Base-by-base conservation (phyloP, 2,888 invertebrate genomes). In the Dicyrtoma fusca region DNA sequence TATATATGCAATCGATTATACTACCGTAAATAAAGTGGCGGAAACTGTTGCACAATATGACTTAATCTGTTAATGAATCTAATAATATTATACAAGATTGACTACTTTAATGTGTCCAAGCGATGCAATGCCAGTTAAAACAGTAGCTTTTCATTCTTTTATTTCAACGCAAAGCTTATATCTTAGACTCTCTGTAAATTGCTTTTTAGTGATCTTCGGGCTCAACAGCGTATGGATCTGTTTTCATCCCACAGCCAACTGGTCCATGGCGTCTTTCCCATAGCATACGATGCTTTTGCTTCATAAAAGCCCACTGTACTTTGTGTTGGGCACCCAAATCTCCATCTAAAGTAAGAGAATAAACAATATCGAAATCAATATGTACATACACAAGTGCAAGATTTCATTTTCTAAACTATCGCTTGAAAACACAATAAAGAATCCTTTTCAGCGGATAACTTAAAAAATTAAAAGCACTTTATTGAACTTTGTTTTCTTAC, bases 241-340 rank as follows among this genome's bases (percentile, higher is more conserved):
- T 72, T 65, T 77, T 78, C 86, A 87, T 88, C 74, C 90, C 90
- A 72, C 85, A 84, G 75, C 91, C 91, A 61, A 91, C 88, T 14
- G 89, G 88, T 8, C 95, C 95, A 81, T 98, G 89, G 76, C 97
- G 89, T 83, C 95, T 89, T 85, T 99, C 97, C 97, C 97, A 98
- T 81, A 97, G 87, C 89, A 99, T 87, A 78, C 99, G 92, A 86
- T 99, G 98, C 84, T 99, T 98, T 84, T 99, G 98, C 85, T 98
- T 99, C 95, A 97, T 95, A 82, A 90, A 96, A 0, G 91, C 91
- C 73, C 87, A 87, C 80, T 87, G 87, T 8, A 92, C 93, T 83
- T 89, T 88, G 23, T 87, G 88, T 81, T 88, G 88, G 0, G 86
- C 88, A 55, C 96, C 95, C 74, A 98, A 85, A 84, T 99, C 98